Base-by-base conservation (phyloP, 2,113 vertebrate genomes). In the Pedetes capensis region DNA sequence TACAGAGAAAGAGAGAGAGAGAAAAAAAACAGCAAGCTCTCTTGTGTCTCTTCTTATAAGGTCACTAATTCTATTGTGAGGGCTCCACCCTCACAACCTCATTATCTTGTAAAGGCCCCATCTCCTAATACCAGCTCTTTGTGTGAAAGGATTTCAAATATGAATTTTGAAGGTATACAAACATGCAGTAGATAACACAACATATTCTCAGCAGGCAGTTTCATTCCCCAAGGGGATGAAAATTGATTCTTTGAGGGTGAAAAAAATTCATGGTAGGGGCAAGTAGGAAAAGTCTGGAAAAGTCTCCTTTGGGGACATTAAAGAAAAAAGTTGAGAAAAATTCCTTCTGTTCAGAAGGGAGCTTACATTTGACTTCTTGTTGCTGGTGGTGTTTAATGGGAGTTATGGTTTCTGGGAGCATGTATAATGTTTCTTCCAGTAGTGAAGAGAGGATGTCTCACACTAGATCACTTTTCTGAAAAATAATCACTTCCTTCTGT, bases 141-240 rank as follows among this genome's bases (percentile, higher is more conserved):
- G 32, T 29, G 9, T 13, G 27, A 12, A 74, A 42, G 37, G 20
- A 5, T 59, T 72, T 47, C 39, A 87, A 44, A 25, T 44, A 18
- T n/a, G 39, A 11, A 59, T 87, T 59, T 59, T 22, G 2, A 32
- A 8, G 13, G 51, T 11, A n/a, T 13, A 10, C 39, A 47, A 42
- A 25, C 17, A 2, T 17, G 3, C 5, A 14, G 5, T 72, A 12
- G 20, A 23, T 11, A 44, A 59, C 5, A 39, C 6, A 3, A 10
- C 16, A 8, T 7, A 4, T 81, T 81, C 66, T 63, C 25, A 34
- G n/a, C 34, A 66, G 13, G 25, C 27, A n/a, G 0, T 90, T 68
- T 87, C 34, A 71, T n/a, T n/a, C 9, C 20, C 17, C 32, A 82
- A 27, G 37, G 13, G 47, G 23, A 49, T 57, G 11, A 87, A 92